These are phyloP conservation scores for Syngnathus rostellatus DNA, from an alignment of 2,797 vertebrate genomes.

Conservation along the genomic window DNA sequence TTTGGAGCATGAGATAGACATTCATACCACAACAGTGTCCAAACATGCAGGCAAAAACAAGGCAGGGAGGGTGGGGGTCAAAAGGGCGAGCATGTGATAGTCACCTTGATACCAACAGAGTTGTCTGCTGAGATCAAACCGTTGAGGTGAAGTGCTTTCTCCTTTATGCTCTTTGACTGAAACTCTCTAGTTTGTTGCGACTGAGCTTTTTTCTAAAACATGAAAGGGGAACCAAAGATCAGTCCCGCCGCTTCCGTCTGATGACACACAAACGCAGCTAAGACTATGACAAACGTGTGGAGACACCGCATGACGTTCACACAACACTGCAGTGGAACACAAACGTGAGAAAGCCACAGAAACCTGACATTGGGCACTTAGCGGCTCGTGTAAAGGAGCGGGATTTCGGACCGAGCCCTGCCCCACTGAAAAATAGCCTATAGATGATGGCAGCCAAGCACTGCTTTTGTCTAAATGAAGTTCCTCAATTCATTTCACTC, in stretches of 20 bases:
- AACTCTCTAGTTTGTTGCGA: constrained; percentile 89
- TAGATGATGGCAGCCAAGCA: not conserved
- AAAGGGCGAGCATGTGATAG: constrained; percentile 26
- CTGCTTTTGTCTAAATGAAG: not conserved
- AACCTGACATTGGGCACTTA: not conserved
- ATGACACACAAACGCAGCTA: not conserved
- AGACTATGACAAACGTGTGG: no score
- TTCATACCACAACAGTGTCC: constrained; percentile 14
- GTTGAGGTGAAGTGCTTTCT: constrained; percentile 87
- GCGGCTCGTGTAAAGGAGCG: not conserved
- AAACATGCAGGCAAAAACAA: constrained; percentile 26
- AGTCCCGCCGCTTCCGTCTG: constrained; percentile 10
- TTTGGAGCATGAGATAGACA: not conserved
- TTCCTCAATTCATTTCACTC: no score
- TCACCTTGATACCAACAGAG: constrained; percentile 79
- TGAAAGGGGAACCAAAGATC: constrained; percentile 40
- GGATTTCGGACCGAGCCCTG: not conserved
- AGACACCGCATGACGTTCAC: no score
- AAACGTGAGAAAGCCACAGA: not conserved
- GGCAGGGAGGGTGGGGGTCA: constrained; percentile 13
- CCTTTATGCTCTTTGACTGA: constrained; percentile 94
- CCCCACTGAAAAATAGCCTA: not conserved
- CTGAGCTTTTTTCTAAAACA: constrained; percentile 85
- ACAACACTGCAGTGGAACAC: not conserved
- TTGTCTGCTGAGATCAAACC: constrained; percentile 76